Conservation (phyloP, 2,113 vertebrate genomes). For the Phocoena sinus region DNA sequence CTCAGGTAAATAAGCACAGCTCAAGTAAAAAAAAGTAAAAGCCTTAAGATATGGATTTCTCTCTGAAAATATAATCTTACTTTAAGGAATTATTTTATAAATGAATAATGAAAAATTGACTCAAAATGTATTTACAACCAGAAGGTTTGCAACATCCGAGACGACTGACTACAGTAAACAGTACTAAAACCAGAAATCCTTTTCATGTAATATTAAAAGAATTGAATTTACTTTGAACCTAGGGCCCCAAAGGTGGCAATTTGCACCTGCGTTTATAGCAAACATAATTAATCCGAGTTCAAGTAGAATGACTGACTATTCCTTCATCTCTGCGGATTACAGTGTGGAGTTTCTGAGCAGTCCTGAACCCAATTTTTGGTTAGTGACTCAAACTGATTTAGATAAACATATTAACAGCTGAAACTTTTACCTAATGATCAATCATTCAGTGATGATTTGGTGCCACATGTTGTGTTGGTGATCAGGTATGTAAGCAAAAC, state of each 20-base stretch:
- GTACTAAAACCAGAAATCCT: background rate
- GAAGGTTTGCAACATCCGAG: constrained; percentile 16
- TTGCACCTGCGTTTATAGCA: background rate
- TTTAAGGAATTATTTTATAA: constrained; percentile 37
- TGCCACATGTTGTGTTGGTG: background rate
- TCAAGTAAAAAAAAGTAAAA: constrained; percentile 1
- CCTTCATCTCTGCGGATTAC: background rate
- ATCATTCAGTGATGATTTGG: background rate
- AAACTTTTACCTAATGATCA: background rate
- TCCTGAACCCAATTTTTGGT: background rate
- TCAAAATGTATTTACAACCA: constrained; percentile 21
- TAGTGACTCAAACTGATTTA: background rate
- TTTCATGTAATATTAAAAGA: background rate
- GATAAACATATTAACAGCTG: background rate
- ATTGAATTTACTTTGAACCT: constrained; percentile 14
- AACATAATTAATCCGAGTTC: constrained; percentile 20
- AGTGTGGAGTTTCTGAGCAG: background rate
- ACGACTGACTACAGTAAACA: background rate
- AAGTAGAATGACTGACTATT: background rate
- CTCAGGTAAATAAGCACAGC: background rate
- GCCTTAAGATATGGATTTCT: background rate
- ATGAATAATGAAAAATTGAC: constrained; percentile 32
- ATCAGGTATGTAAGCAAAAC: background rate
- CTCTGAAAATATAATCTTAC: constrained; percentile 4
- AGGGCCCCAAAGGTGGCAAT: background rate